These are phyloP conservation scores for Phthorimaea operculella DNA, from an alignment of 1,140 invertebrate genomes.

Conservation along the genomic window DNA sequence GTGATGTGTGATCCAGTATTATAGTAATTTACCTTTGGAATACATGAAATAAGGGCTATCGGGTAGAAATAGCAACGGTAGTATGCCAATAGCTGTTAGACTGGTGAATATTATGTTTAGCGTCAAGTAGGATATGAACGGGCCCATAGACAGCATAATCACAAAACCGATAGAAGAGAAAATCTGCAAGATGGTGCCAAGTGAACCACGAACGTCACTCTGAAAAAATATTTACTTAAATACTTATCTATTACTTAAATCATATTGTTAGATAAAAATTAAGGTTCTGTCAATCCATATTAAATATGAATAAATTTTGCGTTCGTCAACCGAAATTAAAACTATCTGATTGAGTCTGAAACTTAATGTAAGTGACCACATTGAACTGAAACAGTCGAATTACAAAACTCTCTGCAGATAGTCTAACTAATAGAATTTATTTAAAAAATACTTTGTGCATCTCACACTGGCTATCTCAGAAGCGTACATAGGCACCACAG, in stretches of 20 bases:
- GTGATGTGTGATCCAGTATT: too few relatives aligned
- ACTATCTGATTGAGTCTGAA: too few relatives aligned
- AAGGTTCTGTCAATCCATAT: too few relatives aligned
- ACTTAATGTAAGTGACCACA: too few relatives aligned
- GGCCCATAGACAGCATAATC: constrained; percentile 28
- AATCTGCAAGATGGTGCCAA: constrained; percentile 33
- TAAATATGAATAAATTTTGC: too few relatives aligned
- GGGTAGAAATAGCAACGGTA: constrained; percentile 33
- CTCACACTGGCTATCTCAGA: constrained; percentile 46
- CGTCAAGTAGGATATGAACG: constrained; percentile 27
- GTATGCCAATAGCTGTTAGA: constrained; percentile 7
- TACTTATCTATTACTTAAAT: neutral
- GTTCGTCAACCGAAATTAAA: too few relatives aligned
- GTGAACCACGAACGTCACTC: constrained; percentile 35
- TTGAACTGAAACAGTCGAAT: too few relatives aligned
- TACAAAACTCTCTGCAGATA: too few relatives aligned
- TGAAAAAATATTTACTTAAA: constrained; percentile 18
- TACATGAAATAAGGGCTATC: constrained; percentile 41
- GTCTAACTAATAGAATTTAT: too few relatives aligned
- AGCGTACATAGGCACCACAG: constrained; percentile 32
- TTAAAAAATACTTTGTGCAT: too few relatives aligned
- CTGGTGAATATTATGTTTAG: constrained; percentile 22
- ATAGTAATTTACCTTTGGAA: constrained; percentile 33
- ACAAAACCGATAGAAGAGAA: constrained; percentile 27
- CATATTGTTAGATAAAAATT: too few relatives aligned